A percentile compares a stretch with the other conserved stretches of the same genome.
Conservation (phyloP, 2,113 vertebrate genomes). For the Ptilonorhynchus violaceus region DNA sequence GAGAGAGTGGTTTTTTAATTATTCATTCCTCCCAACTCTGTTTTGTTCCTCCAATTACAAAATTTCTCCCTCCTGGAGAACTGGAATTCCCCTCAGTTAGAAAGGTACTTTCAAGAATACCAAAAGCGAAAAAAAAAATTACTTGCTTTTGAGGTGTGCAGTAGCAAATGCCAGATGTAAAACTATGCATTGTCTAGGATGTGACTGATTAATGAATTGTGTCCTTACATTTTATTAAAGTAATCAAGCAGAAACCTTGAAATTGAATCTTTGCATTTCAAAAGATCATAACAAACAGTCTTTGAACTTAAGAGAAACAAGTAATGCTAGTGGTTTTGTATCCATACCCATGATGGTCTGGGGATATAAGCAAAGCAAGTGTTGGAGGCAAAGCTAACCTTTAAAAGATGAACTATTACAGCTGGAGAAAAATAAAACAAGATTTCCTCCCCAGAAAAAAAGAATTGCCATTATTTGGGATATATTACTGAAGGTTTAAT, state of each 20-base stretch:
- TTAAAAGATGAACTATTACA: neutral
- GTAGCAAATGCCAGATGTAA: slow-evolving; percentile 52
- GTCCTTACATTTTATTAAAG: slow-evolving; percentile 58
- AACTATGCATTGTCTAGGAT: slow-evolving; percentile 11
- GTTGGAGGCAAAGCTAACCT: neutral
- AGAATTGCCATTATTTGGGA: neutral
- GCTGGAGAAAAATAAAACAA: neutral
- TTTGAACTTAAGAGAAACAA: slow-evolving; percentile 36
- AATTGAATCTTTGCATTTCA: slow-evolving; percentile 43
- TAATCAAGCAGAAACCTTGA: slow-evolving; percentile 37
- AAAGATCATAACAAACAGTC: slow-evolving; percentile 18
- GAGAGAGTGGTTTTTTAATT: neutral
- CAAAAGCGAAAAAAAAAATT: neutral
- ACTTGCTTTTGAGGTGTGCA: slow-evolving; percentile 13
- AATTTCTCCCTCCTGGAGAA: slow-evolving; percentile 19
- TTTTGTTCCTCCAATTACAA: slow-evolving; percentile 23
- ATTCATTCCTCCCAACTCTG: slow-evolving; percentile 15
- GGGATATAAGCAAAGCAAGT: neutral
- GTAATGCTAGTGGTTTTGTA: neutral
- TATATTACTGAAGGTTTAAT: neutral
- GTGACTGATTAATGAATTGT: slow-evolving; percentile 62
- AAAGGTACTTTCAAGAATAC: slow-evolving; percentile 46
- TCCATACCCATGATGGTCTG: neutral
- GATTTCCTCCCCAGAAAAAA: neutral
- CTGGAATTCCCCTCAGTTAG: slow-evolving; percentile 47